These are phyloP conservation scores for Cnemophilus loriae DNA, from an alignment of 2,113 vertebrate species.

Conservation along the genomic window DNA sequence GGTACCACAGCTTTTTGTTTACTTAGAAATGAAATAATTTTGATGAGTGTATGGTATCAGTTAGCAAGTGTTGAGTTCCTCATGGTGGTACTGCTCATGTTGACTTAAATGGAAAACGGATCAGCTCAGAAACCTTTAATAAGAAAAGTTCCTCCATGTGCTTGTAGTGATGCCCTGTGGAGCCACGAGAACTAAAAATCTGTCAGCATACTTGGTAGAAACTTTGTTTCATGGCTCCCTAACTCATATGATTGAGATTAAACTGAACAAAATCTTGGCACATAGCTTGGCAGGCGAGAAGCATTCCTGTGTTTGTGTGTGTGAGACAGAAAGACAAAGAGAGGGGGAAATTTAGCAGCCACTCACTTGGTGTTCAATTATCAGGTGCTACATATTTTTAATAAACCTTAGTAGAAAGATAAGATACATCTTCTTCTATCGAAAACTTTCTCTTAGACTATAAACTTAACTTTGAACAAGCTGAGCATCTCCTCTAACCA, in stretches of 20 bases:
- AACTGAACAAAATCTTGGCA: constrained; percentile 52
- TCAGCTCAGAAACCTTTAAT: constrained; percentile 43
- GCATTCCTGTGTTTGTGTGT: constrained; percentile 39
- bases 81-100: constrained; percentile 12
- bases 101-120: constrained; percentile 31
- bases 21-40: not conserved
- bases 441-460: not conserved
- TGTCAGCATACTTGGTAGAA: constrained; percentile 43
- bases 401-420: constrained; percentile 25
- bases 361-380: constrained; percentile 12
- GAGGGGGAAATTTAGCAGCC: constrained; percentile 6
- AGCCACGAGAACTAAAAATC: constrained; percentile 28
- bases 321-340: not conserved
- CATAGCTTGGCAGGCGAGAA: constrained; percentile 25
- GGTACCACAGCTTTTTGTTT: constrained; percentile 42
- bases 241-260: constrained; percentile 56
- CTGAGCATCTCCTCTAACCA: not conserved
- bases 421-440: not conserved
- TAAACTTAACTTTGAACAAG: not conserved
- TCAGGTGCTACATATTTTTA: constrained; percentile 55
- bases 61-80: constrained; percentile 50
- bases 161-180: constrained; percentile 17
- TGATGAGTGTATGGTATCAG: constrained; percentile 22
- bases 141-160: not conserved
- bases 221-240: constrained; percentile 42